Conservation (phyloP, 2,113 vertebrate species). For the Colistium nudipinnis region DNA sequence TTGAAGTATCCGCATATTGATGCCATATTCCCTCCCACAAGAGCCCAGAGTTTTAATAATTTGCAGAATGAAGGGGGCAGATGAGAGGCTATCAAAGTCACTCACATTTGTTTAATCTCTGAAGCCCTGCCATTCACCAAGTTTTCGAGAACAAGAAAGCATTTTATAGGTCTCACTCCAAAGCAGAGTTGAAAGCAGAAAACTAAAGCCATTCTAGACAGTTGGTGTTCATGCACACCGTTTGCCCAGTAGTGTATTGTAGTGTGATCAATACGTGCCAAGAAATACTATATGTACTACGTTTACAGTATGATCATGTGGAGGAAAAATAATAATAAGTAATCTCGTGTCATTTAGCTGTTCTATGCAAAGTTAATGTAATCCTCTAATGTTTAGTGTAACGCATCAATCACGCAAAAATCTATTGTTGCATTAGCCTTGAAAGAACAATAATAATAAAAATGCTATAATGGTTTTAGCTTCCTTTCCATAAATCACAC, state of each 20-base stretch:
- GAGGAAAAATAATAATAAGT: conserved; percentile 83
- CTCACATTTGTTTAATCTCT: conserved; percentile 66
- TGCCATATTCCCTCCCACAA: conserved; percentile 75
- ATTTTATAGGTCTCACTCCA: conserved; percentile 40
- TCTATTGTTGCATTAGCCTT: conserved; percentile 89
- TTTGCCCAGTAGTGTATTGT: conserved; percentile 32
- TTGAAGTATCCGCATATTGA: conserved; percentile 81
- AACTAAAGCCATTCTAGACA: conserved; percentile 26
- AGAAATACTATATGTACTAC: conserved; percentile 68
- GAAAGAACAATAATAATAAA: conserved; percentile 89
- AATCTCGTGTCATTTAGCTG: conserved; percentile 84
- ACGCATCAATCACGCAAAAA: conserved; percentile 87
- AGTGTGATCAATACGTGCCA: conserved; percentile 69
- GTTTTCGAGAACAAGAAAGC: conserved; percentile 44
- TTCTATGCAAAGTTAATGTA: conserved; percentile 87
- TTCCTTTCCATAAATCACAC: conserved; percentile 86
- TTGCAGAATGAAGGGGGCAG: conserved; percentile 63
- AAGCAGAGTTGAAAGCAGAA: conserved; percentile 33
- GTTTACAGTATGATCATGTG: conserved; percentile 76
- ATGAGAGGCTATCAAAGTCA: conserved; percentile 67
- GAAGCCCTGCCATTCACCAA: conserved; percentile 62
- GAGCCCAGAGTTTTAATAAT: conserved; percentile 73
- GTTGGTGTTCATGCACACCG: conserved; percentile 30
- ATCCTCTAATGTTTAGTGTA: conserved; percentile 87
- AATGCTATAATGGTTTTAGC: conserved; percentile 86